phyloP scores from a whole-genome alignment of 2,797 vertebrate genomes.

The Threskiornis aethiopicus region DNA sequence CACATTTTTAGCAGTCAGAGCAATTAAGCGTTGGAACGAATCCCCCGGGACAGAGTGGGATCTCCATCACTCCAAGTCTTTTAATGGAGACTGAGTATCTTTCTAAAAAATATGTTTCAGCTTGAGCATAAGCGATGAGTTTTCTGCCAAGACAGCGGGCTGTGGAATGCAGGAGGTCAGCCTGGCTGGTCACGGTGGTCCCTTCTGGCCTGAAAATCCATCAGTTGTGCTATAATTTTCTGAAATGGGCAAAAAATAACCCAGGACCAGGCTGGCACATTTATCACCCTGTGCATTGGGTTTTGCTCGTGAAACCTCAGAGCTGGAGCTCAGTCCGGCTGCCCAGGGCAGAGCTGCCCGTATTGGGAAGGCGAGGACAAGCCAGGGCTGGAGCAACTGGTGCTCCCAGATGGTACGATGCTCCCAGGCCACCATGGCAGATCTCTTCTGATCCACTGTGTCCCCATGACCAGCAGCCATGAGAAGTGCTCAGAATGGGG shows the following conservation, averaged over 20 bases:
- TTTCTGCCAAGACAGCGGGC: conserved; percentile 8
- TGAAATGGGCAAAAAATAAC: neutral
- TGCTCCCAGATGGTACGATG: neutral
- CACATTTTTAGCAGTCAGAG: conserved; percentile 63
- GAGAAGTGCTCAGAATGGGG: neutral
- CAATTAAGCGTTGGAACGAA: conserved; percentile 48
- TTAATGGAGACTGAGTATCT: conserved; percentile 13
- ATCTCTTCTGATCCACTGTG: neutral
- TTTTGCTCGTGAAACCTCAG: neutral
- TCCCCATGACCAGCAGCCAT: neutral
- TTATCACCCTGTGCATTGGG: neutral
- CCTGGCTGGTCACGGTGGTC: neutral
- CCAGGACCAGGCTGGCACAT: neutral
- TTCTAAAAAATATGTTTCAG: neutral
- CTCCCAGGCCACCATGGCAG: rapidly evolving
- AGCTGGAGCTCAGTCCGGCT: neutral
- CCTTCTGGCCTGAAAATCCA: neutral
- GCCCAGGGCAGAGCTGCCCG: neutral
- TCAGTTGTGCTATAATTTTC: neutral
- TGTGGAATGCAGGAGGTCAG: conserved; percentile 41
- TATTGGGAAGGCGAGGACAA: neutral
- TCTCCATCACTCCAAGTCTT: conserved; percentile 45
- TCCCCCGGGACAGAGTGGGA: conserved; percentile 46
- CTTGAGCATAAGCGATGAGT: neutral
- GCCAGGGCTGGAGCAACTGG: neutral